Percentiles rank a stretch among this genome's conserved stretches.
These are phyloP conservation scores for Trichacis sp. DNA, from an alignment of 2,888 invertebrate genomes.

Conservation along the genomic window DNA sequence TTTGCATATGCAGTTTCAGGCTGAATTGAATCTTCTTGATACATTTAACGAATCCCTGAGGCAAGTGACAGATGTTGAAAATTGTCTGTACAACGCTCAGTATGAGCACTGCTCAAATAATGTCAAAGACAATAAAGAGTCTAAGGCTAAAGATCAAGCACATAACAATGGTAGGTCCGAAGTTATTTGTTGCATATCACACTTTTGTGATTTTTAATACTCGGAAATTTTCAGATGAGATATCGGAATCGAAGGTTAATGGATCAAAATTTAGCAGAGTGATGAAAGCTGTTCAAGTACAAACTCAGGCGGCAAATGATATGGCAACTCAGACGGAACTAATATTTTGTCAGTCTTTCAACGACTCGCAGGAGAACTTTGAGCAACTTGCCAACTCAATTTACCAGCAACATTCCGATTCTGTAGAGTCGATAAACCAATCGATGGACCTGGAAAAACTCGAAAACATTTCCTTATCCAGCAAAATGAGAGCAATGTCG, in stretches of 20 bases:
- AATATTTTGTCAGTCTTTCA: slow-evolving; percentile 32
- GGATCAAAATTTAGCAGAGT: slow-evolving; percentile 41
- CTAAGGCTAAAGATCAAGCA: slow-evolving; percentile 21
- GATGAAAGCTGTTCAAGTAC: slow-evolving; percentile 61
- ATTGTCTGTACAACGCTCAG: slow-evolving; percentile 58
- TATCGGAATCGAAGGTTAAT: slow-evolving; percentile 16
- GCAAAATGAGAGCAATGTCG: slow-evolving; percentile 64
- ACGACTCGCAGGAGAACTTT: slow-evolving; percentile 40
- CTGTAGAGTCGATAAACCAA: slow-evolving; percentile 57
- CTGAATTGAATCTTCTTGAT: slow-evolving; percentile 74
- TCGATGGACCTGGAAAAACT: slow-evolving; percentile 59
- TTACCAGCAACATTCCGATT: slow-evolving; percentile 51
- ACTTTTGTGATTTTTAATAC: no score
- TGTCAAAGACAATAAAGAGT: slow-evolving; percentile 39
- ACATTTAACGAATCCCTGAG: slow-evolving; percentile 74
- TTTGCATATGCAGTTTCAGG: slow-evolving; percentile 73
- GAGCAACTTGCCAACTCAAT: slow-evolving; percentile 53
- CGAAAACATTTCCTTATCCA: slow-evolving; percentile 61
- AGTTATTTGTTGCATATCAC: no score
- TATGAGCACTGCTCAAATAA: slow-evolving; percentile 37
- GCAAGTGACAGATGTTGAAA: slow-evolving; percentile 73
- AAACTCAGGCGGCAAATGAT: slow-evolving; percentile 66
- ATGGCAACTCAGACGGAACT: slow-evolving; percentile 65
- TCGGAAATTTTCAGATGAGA: slow-evolving; percentile 20
- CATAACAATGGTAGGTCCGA: slow-evolving; percentile 35